Percentiles rank a stretch among this genome's conserved stretches.
phyloP scores from a whole-genome alignment of 2,888 invertebrate species.

The Hofmannophila pseudospretella region DNA sequence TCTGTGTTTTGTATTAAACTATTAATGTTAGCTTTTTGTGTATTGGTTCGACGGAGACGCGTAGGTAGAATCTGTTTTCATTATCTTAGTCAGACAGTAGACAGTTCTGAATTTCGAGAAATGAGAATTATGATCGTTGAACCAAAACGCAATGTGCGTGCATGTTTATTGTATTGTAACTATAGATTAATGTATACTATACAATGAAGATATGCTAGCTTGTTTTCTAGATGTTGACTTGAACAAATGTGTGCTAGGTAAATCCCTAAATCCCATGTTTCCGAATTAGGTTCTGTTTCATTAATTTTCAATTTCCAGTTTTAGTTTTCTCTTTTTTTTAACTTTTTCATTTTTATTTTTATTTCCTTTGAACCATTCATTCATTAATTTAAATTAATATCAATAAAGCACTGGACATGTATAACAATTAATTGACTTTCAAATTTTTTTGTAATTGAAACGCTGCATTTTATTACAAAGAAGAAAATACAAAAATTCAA shows the following conservation, averaged over 20 bases:
- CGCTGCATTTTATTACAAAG: constrained; percentile 14
- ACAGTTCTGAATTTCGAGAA: constrained; percentile 30
- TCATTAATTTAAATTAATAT: constrained; percentile 19
- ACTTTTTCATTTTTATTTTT: constrained; percentile 33
- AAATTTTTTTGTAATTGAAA: constrained; percentile 23
- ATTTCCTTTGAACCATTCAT: constrained; percentile 29
- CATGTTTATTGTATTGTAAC: constrained; percentile 72
- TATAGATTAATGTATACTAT: constrained; percentile 66
- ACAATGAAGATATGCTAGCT: constrained; percentile 66
- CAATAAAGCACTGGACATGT: constrained; percentile 22
- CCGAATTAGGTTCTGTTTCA: constrained; percentile 49
- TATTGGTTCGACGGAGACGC: constrained; percentile 70
- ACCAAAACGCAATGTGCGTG: constrained; percentile 74
- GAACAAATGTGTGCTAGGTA: constrained; percentile 62
- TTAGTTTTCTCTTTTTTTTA: constrained; percentile 28
- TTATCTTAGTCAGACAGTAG: constrained; percentile 27
- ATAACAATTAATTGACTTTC: constrained; percentile 44
- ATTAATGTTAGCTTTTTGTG: constrained; percentile 76
- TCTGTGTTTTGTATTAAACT: constrained; percentile 71
- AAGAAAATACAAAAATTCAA: constrained; percentile 21
- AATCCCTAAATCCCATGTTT: constrained; percentile 61
- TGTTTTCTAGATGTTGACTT: constrained; percentile 72
- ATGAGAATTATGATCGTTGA: constrained; percentile 54
- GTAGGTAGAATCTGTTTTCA: constrained; percentile 32
- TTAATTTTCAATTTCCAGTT: constrained; percentile 13